A percentile compares a stretch with the other conserved stretches of the same genome.
Conservation (phyloP, 2,797 vertebrate genomes). For the Pteronotus mesoamericanus region DNA sequence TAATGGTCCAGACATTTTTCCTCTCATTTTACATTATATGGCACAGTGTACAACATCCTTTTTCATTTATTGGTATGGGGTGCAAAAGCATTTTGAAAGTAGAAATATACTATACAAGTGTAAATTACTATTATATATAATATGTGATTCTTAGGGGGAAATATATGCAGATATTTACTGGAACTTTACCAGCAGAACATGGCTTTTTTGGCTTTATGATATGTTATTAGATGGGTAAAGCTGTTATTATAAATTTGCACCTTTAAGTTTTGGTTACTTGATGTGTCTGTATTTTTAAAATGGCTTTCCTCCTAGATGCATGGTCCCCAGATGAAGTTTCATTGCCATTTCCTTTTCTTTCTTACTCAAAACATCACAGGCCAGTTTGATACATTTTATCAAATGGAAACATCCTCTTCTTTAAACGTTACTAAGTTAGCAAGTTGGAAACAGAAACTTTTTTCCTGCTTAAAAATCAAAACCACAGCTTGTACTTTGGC, state of each 20-base stretch:
- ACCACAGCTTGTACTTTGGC: not conserved
- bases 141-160: not conserved
- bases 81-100: slow-evolving; percentile 39
- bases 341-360: not conserved
- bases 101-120: not conserved
- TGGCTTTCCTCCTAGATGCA: not conserved
- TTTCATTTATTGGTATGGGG: slow-evolving; percentile 40
- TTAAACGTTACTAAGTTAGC: not conserved
- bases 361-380: not conserved
- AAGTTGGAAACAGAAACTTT: slow-evolving; percentile 1
- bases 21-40: not conserved
- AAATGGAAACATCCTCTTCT: slow-evolving; percentile 23
- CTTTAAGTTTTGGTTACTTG: not conserved
- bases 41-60: not conserved
- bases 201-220: not conserved
- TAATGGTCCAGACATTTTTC: not conserved
- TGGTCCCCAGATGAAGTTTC: not conserved
- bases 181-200: not conserved
- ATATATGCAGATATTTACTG: slow-evolving; percentile 30
- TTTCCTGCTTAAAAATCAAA: slow-evolving; percentile 19
- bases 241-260: not conserved
- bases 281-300: not conserved
- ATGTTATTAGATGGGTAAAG: not conserved
- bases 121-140: not conserved
- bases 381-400: not conserved